Percentiles rank a stretch among this genome's conserved stretches.
phyloP scores from a whole-genome alignment of 2,113 vertebrate genomes.

The Bubalus kerabau region DNA sequence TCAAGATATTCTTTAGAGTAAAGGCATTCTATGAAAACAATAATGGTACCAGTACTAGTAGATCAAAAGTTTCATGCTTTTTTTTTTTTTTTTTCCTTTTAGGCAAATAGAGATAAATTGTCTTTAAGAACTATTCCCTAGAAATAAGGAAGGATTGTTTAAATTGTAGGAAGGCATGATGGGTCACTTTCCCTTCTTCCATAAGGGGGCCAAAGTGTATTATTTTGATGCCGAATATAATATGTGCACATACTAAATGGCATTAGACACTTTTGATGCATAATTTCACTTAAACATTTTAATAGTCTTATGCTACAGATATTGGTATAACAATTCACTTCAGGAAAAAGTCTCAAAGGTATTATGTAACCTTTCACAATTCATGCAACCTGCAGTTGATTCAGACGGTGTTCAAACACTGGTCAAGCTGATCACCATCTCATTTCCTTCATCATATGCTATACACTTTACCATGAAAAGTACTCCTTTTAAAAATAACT shows the following conservation, averaged over 20 bases:
- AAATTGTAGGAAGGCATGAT: background rate
- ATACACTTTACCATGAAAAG: background rate
- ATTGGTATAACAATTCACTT: background rate
- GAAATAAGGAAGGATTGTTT: background rate
- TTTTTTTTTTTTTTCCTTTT: background rate
- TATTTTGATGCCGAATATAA: background rate
- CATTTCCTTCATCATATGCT: background rate
- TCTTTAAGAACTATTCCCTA: background rate
- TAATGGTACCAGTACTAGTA: background rate
- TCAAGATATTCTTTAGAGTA: background rate
- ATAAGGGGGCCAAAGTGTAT: background rate
- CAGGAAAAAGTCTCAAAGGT: background rate
- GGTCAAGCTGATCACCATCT: background rate
- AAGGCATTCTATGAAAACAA: background rate
- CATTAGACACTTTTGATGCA: background rate
- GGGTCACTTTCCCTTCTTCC: rapidly evolving
- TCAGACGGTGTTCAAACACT: background rate
- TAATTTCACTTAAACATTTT: background rate
- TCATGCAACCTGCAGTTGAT: background rate
- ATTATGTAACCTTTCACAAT: background rate
- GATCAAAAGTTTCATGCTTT: background rate
- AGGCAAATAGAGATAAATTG: background rate
- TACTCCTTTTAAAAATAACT: background rate
- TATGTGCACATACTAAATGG: background rate
- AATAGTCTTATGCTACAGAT: background rate